A percentile compares a stretch with the other conserved stretches of the same genome.
These are phyloP conservation scores for Trissolcus brochymenae DNA, from an alignment of 2,888 invertebrate species.

Conservation along the genomic window DNA sequence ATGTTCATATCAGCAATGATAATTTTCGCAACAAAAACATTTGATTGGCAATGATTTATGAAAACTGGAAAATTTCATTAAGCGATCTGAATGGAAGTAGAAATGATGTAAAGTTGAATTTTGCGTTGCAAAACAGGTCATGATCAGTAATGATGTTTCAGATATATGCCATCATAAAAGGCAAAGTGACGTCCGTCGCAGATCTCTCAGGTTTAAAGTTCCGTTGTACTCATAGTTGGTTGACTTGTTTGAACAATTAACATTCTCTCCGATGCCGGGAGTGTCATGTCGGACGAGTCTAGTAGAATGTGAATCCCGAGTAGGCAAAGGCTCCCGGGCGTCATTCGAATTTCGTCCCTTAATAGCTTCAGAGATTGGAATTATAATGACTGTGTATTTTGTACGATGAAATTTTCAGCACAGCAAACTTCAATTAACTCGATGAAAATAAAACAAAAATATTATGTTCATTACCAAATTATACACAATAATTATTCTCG, in stretches of 20 bases:
- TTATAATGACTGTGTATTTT: constrained; percentile 58
- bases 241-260: constrained; percentile 57
- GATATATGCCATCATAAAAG: constrained; percentile 26
- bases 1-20: too few species aligned
- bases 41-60: too few species aligned
- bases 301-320: constrained; percentile 53
- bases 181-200: constrained; percentile 35
- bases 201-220: constrained; percentile 51
- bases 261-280: constrained; percentile 51
- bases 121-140: too few species aligned
- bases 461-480: constrained; percentile 48
- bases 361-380: constrained; percentile 57
- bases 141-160: too few species aligned
- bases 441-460: constrained; percentile 47
- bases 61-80: too few species aligned
- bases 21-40: too few species aligned
- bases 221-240: constrained; percentile 55
- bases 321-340: constrained; percentile 56
- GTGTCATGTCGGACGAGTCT: constrained; percentile 57
- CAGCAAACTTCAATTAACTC: constrained; percentile 54
- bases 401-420: constrained; percentile 54
- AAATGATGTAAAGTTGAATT: too few species aligned
- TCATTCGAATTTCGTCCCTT: constrained; percentile 58
- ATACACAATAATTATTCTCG: constrained; percentile 42
- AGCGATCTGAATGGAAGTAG: too few species aligned